A percentile compares a stretch with the other conserved stretches of the same genome.
Conservation (phyloP, 1,140 invertebrate genomes). For the Hermetia illucens region DNA sequence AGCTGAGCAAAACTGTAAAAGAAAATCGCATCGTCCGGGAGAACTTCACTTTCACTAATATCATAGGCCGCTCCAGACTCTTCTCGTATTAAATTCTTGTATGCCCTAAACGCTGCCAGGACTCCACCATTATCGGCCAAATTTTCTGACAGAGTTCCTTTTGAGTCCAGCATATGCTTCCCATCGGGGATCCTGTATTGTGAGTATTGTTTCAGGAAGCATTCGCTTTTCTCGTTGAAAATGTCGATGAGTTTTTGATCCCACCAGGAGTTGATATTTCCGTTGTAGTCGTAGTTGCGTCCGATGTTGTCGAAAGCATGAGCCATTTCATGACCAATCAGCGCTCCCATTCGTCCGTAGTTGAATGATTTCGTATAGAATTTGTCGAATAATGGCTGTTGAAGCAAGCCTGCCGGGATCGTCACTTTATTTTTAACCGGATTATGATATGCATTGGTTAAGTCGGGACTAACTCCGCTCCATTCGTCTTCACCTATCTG, state of each 20-base stretch:
- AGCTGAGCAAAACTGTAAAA: constrained; percentile 53
- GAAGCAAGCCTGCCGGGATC: constrained; percentile 19
- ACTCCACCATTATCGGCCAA: constrained; percentile 12
- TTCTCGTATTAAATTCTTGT: neutral
- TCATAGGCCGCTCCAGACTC: neutral
- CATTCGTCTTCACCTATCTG: too few species aligned
- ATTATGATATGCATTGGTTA: constrained; percentile 14
- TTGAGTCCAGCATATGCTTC: neutral
- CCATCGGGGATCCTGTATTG: neutral
- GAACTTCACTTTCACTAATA: neutral
- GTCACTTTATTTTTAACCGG: constrained; percentile 17
- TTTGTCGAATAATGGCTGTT: constrained; percentile 13
- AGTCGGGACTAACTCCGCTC: neutral
- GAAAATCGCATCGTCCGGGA: neutral
- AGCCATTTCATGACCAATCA: constrained; percentile 57
- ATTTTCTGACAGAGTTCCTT: neutral
- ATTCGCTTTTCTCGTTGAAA: constrained; percentile 12
- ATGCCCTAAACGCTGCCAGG: neutral
- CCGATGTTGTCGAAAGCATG: constrained; percentile 49
- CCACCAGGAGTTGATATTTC: constrained; percentile 52
- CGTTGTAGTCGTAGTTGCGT: constrained; percentile 85
- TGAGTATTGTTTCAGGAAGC: constrained; percentile 18
- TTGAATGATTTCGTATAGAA: constrained; percentile 22
- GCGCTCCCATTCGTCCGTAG: constrained; percentile 47
- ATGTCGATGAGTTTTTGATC: constrained; percentile 11